A percentile compares a stretch with the other conserved stretches of the same genome.
Conservation (phyloP, 2,888 invertebrate genomes). For the Scaeva pyrastri region DNA sequence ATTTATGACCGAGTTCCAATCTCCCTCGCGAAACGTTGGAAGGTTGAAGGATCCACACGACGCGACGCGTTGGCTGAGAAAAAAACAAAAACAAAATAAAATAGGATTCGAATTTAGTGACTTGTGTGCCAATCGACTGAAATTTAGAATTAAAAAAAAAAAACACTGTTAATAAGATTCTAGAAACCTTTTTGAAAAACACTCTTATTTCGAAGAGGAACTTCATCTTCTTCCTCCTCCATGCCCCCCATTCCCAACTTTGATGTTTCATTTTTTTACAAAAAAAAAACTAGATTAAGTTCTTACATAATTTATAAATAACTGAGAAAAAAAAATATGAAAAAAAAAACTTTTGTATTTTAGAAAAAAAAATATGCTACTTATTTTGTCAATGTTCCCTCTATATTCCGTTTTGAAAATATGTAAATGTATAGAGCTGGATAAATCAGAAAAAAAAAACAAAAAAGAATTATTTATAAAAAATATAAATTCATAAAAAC, state of each 20-base stretch:
- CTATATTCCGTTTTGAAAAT: conserved; percentile 23
- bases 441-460: conserved; percentile 6
- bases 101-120: conserved; percentile 79
- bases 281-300: conserved; percentile 25
- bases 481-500: background rate
- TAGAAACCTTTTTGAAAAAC: conserved; percentile 34
- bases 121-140: conserved; percentile 84
- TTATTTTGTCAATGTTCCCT: conserved; percentile 25
- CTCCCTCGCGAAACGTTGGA: conserved; percentile 50
- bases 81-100: conserved; percentile 39
- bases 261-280: conserved; percentile 37
- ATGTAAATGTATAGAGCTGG: conserved; percentile 28
- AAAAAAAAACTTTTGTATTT: conserved; percentile 32
- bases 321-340: background rate
- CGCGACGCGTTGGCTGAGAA: conserved; percentile 45
- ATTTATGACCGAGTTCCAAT: conserved; percentile 18
- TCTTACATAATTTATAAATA: conserved; percentile 20
- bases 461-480: background rate
- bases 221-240: conserved; percentile 28
- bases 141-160: conserved; percentile 70
- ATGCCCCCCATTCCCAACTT: conserved; percentile 33
- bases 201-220: conserved; percentile 18
- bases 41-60: conserved; percentile 47
- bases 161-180: conserved; percentile 62
- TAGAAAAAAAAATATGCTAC: background rate